Evolutionary conservation across 2,797 vertebrate species (phyloP).

Genomic region (Oryzias dopingdopingensis): DNA sequence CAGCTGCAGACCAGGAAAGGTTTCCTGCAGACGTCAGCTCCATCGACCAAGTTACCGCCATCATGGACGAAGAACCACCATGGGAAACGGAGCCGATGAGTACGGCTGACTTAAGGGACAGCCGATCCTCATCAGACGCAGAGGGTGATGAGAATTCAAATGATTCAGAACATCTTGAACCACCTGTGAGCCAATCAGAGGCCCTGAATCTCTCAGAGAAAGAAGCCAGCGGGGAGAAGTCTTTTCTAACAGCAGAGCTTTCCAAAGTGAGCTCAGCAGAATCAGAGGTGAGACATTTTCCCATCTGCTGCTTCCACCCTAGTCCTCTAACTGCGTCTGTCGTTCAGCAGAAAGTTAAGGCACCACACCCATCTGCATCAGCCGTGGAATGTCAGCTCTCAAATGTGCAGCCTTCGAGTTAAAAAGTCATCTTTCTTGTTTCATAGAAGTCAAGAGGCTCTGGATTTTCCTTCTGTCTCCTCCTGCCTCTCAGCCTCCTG

Average conservation of each 20-base stretch:
- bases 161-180: background rate
- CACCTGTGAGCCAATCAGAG: background rate
- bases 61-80: slow-evolving; percentile 59
- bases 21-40: background rate
- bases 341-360: slow-evolving; percentile 18
- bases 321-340: slow-evolving; percentile 3
- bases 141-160: slow-evolving; percentile 26
- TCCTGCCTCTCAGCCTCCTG: slow-evolving; percentile 68
- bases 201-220: background rate
- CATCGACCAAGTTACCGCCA: slow-evolving; percentile 20
- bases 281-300: slow-evolving; percentile 42
- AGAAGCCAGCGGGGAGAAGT: background rate
- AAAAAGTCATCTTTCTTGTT: background rate
- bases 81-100: slow-evolving; percentile 32
- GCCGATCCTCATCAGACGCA: slow-evolving; percentile 41
- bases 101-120: slow-evolving; percentile 11
- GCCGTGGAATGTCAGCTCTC: slow-evolving; percentile 20
- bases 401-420: background rate
- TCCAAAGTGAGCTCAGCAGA: slow-evolving; percentile 4
- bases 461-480: slow-evolving; percentile 51
- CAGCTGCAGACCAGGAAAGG: background rate
- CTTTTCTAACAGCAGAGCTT: slow-evolving; percentile 4
- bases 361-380: slow-evolving; percentile 32
- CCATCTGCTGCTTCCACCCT: background rate
- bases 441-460: slow-evolving; percentile 43